These are phyloP conservation scores for Syritta pipiens DNA, from an alignment of 2,888 invertebrate genomes.

Conservation along the genomic window DNA sequence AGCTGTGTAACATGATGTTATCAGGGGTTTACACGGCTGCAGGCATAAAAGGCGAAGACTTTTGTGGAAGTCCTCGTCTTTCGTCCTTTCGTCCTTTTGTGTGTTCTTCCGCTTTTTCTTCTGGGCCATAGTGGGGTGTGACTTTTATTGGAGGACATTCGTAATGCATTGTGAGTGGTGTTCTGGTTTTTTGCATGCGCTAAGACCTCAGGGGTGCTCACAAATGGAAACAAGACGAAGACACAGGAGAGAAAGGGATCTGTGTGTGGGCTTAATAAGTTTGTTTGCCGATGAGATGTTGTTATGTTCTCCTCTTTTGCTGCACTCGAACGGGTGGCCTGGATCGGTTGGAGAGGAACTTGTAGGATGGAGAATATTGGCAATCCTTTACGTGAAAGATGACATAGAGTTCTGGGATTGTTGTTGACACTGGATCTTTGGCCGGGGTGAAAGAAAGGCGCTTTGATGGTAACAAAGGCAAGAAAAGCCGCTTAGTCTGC, in stretches of 20 bases:
- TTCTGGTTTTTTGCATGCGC: constrained; percentile 19
- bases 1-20: constrained; percentile 66
- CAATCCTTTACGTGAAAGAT: too few species aligned
- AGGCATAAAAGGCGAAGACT: constrained; percentile 49
- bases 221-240: not conserved
- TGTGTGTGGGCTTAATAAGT: constrained; percentile 27
- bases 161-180: constrained; percentile 54
- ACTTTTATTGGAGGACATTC: constrained; percentile 53
- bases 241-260: not conserved
- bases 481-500: too few species aligned
- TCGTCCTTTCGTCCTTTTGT: not conserved
- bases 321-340: not conserved
- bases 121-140: constrained; percentile 5
- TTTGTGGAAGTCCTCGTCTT: constrained; percentile 7
- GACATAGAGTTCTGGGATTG: too few species aligned
- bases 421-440: too few species aligned
- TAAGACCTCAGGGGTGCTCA: constrained; percentile 11
- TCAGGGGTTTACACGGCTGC: constrained; percentile 66
- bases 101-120: not conserved
- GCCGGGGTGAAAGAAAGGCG: too few species aligned
- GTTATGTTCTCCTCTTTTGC: not conserved
- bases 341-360: too few species aligned
- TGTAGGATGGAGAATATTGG: too few species aligned
- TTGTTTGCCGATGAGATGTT: constrained; percentile 16
- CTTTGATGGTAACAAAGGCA: too few species aligned